Evolutionary conservation across 2,797 vertebrate species (phyloP).

Genomic region (Steatocranus sp.): DNA sequence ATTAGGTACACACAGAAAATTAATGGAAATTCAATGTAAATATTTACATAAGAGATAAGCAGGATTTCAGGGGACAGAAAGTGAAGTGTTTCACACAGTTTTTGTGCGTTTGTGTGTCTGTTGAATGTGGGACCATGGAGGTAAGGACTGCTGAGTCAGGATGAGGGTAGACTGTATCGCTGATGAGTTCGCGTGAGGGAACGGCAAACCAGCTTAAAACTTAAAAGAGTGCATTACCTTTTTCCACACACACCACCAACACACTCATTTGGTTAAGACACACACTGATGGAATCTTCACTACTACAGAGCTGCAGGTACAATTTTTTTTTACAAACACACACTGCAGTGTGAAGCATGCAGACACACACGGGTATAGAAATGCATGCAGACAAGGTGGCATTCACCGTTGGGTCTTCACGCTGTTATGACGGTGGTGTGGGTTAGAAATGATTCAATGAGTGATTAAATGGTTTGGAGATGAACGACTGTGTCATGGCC

Average conservation of each 20-base stretch:
- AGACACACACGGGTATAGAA: background rate
- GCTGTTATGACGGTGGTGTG: background rate
- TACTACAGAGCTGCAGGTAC: background rate
- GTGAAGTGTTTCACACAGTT: constrained; percentile 5
- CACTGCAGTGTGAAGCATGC: constrained; percentile 27
- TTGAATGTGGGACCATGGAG: constrained; percentile 43
- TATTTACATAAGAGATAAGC: background rate
- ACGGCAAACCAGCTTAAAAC: constrained; percentile 9
- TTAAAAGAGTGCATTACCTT: background rate
- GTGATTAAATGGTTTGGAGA: background rate
- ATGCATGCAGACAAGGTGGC: constrained; percentile 27
- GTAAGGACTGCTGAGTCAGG: constrained; percentile 53
- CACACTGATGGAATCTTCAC: background rate
- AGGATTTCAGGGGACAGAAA: constrained; percentile 1
- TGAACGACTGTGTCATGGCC: background rate
- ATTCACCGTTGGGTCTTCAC: background rate
- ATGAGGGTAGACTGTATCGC: constrained; percentile 38
- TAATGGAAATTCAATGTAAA: background rate
- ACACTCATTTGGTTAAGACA: background rate
- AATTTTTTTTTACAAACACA: background rate
- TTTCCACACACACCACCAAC: background rate
- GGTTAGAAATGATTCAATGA: background rate
- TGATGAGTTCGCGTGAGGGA: constrained; percentile 10
- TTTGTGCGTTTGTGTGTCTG: constrained; percentile 4
- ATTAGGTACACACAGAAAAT: constrained; percentile 2